Evolutionary conservation across 2,113 vertebrate species (phyloP).

Genomic region (Mustela nigripes): DNA sequence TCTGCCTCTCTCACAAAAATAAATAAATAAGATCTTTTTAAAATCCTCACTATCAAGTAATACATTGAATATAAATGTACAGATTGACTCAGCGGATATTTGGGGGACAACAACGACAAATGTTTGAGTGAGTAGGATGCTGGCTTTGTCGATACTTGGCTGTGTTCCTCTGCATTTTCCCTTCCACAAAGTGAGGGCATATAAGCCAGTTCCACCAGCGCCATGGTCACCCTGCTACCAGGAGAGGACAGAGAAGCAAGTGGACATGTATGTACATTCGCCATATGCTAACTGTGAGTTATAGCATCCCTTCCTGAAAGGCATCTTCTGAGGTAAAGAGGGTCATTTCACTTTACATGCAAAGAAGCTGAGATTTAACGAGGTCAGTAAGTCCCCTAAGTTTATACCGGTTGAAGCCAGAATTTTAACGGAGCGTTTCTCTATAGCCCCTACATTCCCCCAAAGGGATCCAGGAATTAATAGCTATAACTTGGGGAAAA

Average conservation of each 20-base stretch:
- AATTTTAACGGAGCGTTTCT: not conserved
- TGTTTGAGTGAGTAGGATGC: fast-evolving
- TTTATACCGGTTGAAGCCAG: not conserved
- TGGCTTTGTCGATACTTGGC: not conserved
- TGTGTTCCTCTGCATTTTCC: not conserved
- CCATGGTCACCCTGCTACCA: not conserved
- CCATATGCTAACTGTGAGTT: too few species aligned
- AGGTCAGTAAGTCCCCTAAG: not conserved
- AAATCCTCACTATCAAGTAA: not conserved
- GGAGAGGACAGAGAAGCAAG: not conserved
- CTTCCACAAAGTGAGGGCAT: not conserved
- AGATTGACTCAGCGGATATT: not conserved
- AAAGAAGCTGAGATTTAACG: not conserved
- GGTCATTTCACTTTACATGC: not conserved
- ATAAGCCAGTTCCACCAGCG: fast-evolving
- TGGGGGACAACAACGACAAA: not conserved
- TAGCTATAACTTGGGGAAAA: not conserved
- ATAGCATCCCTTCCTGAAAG: not conserved
- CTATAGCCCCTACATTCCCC: not conserved
- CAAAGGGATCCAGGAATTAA: not conserved
- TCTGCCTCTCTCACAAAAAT: not conserved
- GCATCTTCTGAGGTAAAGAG: not conserved
- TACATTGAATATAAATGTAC: not conserved
- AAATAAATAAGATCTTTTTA: not conserved
- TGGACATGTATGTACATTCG: not conserved